These are phyloP conservation scores for Metridium senile DNA, from an alignment of 92 coral and sea anemone species.

Conservation along the genomic window DNA sequence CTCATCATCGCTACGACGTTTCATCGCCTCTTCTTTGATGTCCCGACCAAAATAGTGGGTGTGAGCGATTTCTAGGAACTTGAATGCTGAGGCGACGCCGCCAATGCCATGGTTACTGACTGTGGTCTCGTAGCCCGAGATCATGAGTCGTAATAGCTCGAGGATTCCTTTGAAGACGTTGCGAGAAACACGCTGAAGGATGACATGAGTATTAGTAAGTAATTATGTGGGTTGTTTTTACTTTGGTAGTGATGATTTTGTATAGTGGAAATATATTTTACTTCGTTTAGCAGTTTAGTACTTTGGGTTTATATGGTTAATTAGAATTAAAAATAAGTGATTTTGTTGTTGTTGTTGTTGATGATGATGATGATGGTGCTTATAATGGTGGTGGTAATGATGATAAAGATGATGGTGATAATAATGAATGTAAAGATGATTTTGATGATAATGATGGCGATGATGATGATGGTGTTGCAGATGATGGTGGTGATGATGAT, in stretches of 20 bases:
- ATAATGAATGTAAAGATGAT: too few relatives aligned
- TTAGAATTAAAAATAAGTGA: too few relatives aligned
- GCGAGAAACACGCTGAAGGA: slow-evolving; percentile 73
- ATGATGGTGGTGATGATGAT: too few relatives aligned
- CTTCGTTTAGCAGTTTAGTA: too few relatives aligned
- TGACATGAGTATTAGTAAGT: neutral
- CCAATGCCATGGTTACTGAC: slow-evolving; percentile 82
- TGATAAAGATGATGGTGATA: too few relatives aligned
- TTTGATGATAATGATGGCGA: too few relatives aligned
- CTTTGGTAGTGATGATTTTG: neutral
- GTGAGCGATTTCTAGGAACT: slow-evolving; percentile 91
- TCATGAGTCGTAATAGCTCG: slow-evolving; percentile 75
- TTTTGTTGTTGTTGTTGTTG: too few relatives aligned
- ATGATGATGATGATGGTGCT: neutral
- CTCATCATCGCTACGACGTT: slow-evolving; percentile 73
- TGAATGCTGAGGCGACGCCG: slow-evolving; percentile 93
- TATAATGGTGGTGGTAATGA: neutral
- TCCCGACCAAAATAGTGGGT: slow-evolving; percentile 92
- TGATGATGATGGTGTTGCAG: too few relatives aligned
- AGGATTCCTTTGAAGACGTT: slow-evolving; percentile 85
- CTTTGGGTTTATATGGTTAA: too few relatives aligned
- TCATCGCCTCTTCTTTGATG: slow-evolving; percentile 63
- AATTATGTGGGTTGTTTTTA: neutral
- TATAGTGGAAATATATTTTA: neutral
- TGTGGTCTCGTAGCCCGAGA: slow-evolving; percentile 79